A percentile compares a stretch with the other conserved stretches of the same genome.
These are phyloP conservation scores for Drosophila imparisetae DNA, from an alignment of 2,888 invertebrate genomes.

Conservation along the genomic window DNA sequence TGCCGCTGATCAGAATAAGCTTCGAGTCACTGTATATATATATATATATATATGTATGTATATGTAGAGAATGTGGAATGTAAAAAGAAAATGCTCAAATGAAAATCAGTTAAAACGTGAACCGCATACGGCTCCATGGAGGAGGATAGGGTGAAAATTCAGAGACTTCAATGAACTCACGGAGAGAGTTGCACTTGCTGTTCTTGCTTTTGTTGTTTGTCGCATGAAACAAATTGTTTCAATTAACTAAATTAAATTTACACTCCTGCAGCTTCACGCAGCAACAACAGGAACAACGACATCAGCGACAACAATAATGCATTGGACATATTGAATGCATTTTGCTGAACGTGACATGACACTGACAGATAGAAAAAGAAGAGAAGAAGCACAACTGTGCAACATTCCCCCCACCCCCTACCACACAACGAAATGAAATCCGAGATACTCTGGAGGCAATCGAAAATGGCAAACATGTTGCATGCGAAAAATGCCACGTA, in stretches of 20 bases:
- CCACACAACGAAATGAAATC: slow-evolving; percentile 26
- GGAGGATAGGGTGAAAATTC: background rate
- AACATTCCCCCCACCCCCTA: background rate
- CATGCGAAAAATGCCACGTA: slow-evolving; percentile 51
- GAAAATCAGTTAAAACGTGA: slow-evolving; percentile 72
- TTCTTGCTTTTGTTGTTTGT: slow-evolving; percentile 51
- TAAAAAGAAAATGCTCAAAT: slow-evolving; percentile 75
- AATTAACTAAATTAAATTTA: slow-evolving; percentile 84
- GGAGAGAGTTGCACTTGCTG: slow-evolving; percentile 19
- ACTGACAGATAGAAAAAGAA: slow-evolving; percentile 76
- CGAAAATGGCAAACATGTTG: slow-evolving; percentile 74
- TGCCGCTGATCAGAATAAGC: too few relatives aligned
- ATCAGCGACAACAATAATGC: slow-evolving; percentile 40
- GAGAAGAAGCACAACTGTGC: slow-evolving; percentile 33
- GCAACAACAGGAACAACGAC: slow-evolving; percentile 41
- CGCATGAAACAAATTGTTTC: slow-evolving; percentile 84
- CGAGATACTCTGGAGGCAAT: slow-evolving; percentile 54
- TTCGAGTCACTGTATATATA: too few relatives aligned
- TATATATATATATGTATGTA: slow-evolving; percentile 9
- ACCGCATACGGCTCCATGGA: slow-evolving; percentile 25
- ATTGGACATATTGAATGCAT: slow-evolving; percentile 73
- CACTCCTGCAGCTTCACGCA: slow-evolving; percentile 76
- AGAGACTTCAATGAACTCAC: slow-evolving; percentile 58
- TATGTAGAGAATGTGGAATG: slow-evolving; percentile 36
- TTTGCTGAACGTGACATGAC: slow-evolving; percentile 78